Base-by-base conservation (phyloP, 2,113 vertebrate genomes). In the Malurus melanocephalus region DNA sequence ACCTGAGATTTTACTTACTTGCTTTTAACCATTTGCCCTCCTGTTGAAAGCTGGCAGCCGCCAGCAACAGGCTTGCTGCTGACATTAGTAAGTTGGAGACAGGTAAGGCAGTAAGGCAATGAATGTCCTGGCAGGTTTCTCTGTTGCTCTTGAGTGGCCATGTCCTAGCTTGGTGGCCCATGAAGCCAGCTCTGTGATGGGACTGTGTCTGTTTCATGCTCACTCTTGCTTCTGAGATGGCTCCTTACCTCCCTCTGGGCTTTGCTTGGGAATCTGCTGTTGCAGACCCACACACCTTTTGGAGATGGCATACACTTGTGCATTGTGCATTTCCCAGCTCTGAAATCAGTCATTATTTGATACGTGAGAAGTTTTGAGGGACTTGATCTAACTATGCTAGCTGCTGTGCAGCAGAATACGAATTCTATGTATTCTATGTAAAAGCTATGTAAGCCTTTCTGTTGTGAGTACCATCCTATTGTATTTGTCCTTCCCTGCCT, bases 101-200 rank as follows among this genome's bases (percentile, higher is more conserved):
- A 65, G 33, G 35, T 64, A 60, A 82, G 18, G 8, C 1, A 3
- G 18, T 67, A 60, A 82, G 18, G 8, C 1, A 3, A 16, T 64
- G 30, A 68, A 53, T 48, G 16, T 77, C 40, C 69, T 0, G 0
- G 11, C 7, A 16, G 16, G 18, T 71, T 91, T 62, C 72, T 87
- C 28, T 9, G 11, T 59, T 81, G 45, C 45, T 87, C 23, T 52
- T 0, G 0, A 67, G 32, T 1, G 1, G 16, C 18, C 1, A 0
- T 26, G 30, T 67, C 40, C 18, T 8, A 62, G 24, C 16, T 77
- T 0, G 0, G 35, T 4, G 9, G 19, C 26, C 60, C 9, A 5
- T 30, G 66, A 79, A 68, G 35, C 32, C 56, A 32, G 12, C 11
- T 59, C 57, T 53, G 30, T 88, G 45, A 18, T 33, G 46, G n/a